A percentile compares a stretch with the other conserved stretches of the same genome.
Conservation (phyloP, 2,888 invertebrate genomes). For the Drosophila formosana region DNA sequence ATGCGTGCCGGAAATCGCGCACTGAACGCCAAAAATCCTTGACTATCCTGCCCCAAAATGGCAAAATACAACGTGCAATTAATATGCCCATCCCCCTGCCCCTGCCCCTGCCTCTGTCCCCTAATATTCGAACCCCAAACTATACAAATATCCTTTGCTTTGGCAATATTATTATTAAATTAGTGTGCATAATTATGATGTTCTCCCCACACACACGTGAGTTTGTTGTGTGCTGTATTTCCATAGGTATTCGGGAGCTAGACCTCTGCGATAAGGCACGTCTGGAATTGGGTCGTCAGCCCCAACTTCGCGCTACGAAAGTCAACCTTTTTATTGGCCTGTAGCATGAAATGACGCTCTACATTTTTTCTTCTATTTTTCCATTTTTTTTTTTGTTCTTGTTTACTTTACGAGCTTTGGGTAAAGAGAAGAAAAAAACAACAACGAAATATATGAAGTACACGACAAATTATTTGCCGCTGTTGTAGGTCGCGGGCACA, state of each 20-base stretch:
- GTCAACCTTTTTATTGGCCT: conserved; percentile 67
- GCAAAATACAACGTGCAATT: conserved; percentile 28
- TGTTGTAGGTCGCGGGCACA: conserved; percentile 49
- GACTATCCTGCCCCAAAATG: background rate
- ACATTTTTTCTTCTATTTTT: conserved; percentile 24
- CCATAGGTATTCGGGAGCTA: conserved; percentile 28
- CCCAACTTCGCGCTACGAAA: conserved; percentile 1
- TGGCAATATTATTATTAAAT: conserved; percentile 61
- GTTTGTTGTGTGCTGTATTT: background rate
- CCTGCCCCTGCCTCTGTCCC: background rate
- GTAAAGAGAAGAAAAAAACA: background rate
- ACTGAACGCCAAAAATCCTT: conserved; percentile 29
- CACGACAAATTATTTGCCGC: conserved; percentile 66
- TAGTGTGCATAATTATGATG: conserved; percentile 61
- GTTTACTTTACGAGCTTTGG: conserved; percentile 59
- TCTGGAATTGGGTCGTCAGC: conserved; percentile 73
- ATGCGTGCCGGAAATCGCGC: conserved; percentile 72
- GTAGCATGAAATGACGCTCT: conserved; percentile 71
- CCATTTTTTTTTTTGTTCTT: conserved; percentile 9
- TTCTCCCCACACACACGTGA: conserved; percentile 21
- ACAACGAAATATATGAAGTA: conserved; percentile 43
- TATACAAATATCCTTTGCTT: conserved; percentile 27
- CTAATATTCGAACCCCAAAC: background rate
- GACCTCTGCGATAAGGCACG: conserved; percentile 71
- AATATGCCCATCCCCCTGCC: conserved; percentile 26